Base-by-base conservation (phyloP, 2,888 invertebrate species). In the Atherix ibis region DNA sequence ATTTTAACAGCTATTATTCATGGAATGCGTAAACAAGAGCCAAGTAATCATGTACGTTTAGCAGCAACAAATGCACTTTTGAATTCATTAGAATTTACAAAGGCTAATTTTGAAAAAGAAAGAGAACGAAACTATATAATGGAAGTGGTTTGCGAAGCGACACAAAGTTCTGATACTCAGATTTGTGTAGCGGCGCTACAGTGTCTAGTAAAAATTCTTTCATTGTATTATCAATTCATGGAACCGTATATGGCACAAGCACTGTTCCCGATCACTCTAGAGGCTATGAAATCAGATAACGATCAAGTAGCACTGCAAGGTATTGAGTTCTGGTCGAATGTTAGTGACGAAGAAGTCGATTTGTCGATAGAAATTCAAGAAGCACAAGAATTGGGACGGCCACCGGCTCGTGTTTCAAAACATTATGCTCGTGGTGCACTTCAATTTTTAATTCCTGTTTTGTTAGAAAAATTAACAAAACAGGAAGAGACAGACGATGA, bases 311-410 rank as follows among this genome's bases (percentile, higher is more conserved):
- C 92, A 13, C 70, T 97, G 36, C 97, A 97, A 67, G 98, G 98
- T 45, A 97, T 99, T 56, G 98, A 99, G 62, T 99, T 99, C 65
- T 99, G 99, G 98, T 97, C 95, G 4, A 97, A 94, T 50, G 95
- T 98, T 1, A 94, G 97, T 53, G 98, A 99, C 63, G 98, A 97
- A 65, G 98, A 99, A 64, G 89, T 95, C 22, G 95, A 95, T 63
- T 66, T 97, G 44, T 75, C 84, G 2, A 83, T 94, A 56, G 94
- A 95, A 62, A 87, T 85, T 50, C 81, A 82, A 28, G 97, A 97
- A 64, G 95, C 97, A 9, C 71, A 73, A 25, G 97, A 97, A 58
- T 76, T 79, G 48, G 78, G 97, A n/a, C 72, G 87, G 41, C 83
- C 92, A n/a, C 97, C 97, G 14, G 73, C 78, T 15, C 71, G 91